Evolutionary conservation across 2,888 invertebrate species (phyloP).

Genomic region (Acanthosepion pharaonis): DNA sequence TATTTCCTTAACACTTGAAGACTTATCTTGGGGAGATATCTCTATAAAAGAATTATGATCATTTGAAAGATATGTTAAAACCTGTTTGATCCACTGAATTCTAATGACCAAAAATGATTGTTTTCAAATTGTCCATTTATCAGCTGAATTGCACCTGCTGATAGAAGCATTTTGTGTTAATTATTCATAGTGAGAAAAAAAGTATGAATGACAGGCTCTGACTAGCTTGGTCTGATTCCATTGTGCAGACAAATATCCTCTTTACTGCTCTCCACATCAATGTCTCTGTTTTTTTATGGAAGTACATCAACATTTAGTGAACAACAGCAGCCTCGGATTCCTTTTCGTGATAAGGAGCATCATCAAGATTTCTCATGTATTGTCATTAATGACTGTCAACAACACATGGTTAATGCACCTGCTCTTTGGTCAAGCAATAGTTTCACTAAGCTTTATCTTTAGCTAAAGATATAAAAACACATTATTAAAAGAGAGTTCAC

Average conservation of each 20-base stretch:
- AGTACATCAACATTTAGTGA: neutral
- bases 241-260: constrained; percentile 18
- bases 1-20: neutral
- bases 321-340: neutral
- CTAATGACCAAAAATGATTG: constrained; percentile 18
- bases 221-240: neutral
- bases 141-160: neutral
- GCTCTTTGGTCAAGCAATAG: neutral
- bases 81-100: constrained; percentile 33
- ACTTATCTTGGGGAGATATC: neutral
- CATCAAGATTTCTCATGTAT: neutral
- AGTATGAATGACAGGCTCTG: constrained; percentile 20
- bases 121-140: constrained; percentile 6
- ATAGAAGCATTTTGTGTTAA: neutral
- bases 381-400: neutral
- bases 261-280: neutral
- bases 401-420: neutral
- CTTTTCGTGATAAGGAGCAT: constrained; percentile 1
- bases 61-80: neutral
- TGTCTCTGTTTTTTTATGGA: neutral
- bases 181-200: neutral
- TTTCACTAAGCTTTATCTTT: neutral
- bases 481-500: too few species aligned
- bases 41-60: neutral
- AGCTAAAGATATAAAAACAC: neutral